These are phyloP conservation scores for Corydoras maculifer DNA, from an alignment of 2,113 vertebrate species.

Conservation along the genomic window DNA sequence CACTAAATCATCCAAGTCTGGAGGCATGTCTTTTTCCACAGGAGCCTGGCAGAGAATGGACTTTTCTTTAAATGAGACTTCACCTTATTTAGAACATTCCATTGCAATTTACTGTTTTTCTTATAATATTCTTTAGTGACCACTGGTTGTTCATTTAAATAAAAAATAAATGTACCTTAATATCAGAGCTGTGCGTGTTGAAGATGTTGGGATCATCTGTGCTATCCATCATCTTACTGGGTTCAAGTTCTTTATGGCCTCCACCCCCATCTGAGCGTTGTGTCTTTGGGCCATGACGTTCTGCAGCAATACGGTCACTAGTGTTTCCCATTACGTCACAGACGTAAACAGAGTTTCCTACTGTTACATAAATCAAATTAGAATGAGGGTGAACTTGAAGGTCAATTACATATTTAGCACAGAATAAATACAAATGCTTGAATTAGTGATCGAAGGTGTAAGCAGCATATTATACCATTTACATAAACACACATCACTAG, in stretches of 20 bases:
- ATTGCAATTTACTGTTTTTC: too few relatives aligned
- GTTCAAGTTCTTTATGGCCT: constrained; percentile 78
- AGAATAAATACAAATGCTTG: too few relatives aligned
- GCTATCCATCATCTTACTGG: constrained; percentile 91
- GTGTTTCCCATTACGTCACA: constrained; percentile 82
- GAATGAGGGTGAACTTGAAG: too few relatives aligned
- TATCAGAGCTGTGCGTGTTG: constrained; percentile 74
- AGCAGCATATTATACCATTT: too few relatives aligned
- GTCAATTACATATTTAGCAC: too few relatives aligned
- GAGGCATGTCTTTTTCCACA: constrained; percentile 82
- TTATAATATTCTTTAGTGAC: too few relatives aligned
- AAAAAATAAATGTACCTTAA: constrained; percentile 67
- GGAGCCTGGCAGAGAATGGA: constrained; percentile 57
- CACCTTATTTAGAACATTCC: background rate
- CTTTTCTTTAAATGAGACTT: background rate
- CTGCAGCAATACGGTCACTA: constrained; percentile 78
- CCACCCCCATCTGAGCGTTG: constrained; percentile 75
- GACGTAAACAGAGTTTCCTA: background rate
- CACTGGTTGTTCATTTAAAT: too few relatives aligned
- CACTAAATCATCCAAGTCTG: constrained; percentile 80
- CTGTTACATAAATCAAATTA: background rate
- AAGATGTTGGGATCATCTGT: constrained; percentile 90
- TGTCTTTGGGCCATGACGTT: constrained; percentile 81
- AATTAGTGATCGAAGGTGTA: too few relatives aligned
- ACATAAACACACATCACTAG: too few relatives aligned